These are phyloP conservation scores for Zaprionus tsacasi DNA, from an alignment of 1,140 invertebrate species.

Conservation along the genomic window DNA sequence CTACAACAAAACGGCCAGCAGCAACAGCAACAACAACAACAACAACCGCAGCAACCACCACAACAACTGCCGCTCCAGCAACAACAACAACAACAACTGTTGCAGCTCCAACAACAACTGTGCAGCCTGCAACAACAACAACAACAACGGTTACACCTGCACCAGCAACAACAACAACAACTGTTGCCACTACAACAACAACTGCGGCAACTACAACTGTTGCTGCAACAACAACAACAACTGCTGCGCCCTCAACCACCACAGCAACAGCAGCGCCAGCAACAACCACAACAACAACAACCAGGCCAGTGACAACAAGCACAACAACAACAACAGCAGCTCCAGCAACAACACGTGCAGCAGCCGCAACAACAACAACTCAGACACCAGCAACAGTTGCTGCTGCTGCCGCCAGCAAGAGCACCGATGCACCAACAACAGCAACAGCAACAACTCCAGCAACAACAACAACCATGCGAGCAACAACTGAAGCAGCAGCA, in stretches of 20 bases:
- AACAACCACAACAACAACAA: constrained; percentile 16
- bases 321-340: constrained; percentile 16
- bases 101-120: constrained; percentile 6
- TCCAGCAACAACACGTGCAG: constrained; percentile 5
- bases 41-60: constrained; percentile 12
- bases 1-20: neutral
- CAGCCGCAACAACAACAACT: constrained; percentile 14
- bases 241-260: constrained; percentile 13
- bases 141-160: constrained; percentile 3
- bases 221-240: constrained; percentile 13
- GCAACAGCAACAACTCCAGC: neutral
- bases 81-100: constrained; percentile 6
- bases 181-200: neutral
- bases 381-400: neutral
- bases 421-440: neutral
- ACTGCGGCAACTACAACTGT: constrained; percentile 7
- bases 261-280: constrained; percentile 21
- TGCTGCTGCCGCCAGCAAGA: constrained; percentile 6
- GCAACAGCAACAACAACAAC: constrained; percentile 1
- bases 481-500: neutral
- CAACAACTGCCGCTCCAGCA: neutral
- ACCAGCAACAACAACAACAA: constrained; percentile 16
- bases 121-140: constrained; percentile 10
- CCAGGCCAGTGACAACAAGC: neutral
- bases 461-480: neutral